Percentiles rank a stretch among this genome's conserved stretches.
Evolutionary conservation across 2,888 invertebrate genomes (phyloP).

Genomic region (Cantharis lateralis): DNA sequence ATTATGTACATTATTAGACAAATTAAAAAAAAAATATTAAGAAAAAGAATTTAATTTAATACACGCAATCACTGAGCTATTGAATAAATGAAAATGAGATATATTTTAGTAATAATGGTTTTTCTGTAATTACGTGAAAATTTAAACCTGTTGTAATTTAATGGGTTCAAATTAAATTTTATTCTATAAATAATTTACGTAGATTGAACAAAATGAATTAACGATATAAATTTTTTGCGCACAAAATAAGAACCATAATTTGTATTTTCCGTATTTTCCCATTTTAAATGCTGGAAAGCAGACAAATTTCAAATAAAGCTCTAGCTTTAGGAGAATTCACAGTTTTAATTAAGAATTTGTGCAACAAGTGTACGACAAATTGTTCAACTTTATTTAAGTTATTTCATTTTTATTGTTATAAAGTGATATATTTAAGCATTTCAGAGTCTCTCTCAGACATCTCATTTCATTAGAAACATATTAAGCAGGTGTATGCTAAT

Average conservation of each 20-base stretch:
- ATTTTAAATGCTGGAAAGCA: neutral
- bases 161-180: neutral
- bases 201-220: neutral
- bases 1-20: too few species aligned
- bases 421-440: neutral
- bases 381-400: neutral
- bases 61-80: too few species aligned
- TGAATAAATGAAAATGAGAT: too few species aligned
- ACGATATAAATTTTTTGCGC: neutral
- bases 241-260: neutral
- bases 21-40: too few species aligned
- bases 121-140: neutral
- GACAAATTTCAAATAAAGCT: neutral
- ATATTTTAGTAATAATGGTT: neutral
- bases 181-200: neutral
- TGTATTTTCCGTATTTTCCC: neutral
- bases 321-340: neutral
- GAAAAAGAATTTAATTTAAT: too few species aligned
- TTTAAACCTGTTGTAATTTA: neutral
- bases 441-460: neutral
- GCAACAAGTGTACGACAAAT: neutral
- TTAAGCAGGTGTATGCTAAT: too few species aligned
- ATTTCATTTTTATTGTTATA: neutral
- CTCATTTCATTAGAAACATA: neutral
- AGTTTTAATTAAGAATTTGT: neutral